phyloP scores from a whole-genome alignment of 1,140 invertebrate species.

The Drosophila prosaltans region DNA sequence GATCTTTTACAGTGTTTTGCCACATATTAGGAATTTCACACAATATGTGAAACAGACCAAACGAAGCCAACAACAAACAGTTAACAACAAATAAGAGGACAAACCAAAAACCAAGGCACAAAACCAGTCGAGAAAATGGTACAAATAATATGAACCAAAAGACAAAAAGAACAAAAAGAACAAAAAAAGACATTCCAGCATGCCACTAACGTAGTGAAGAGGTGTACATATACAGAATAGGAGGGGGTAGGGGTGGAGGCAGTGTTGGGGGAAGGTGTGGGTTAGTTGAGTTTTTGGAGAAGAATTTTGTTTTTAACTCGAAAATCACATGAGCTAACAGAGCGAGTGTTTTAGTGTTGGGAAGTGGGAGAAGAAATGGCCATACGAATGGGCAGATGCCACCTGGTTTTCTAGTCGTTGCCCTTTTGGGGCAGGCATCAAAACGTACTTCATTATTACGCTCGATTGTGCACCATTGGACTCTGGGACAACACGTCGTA shows the following conservation, averaged over 20 bases:
- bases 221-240: neutral
- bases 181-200: constrained; percentile 45
- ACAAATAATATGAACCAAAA: neutral
- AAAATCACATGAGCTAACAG: constrained; percentile 64
- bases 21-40: constrained; percentile 67
- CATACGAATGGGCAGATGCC: neutral
- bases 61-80: constrained; percentile 38
- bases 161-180: constrained; percentile 22
- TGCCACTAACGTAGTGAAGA: neutral
- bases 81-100: constrained; percentile 63
- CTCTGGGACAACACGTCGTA: constrained; percentile 24
- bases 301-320: constrained; percentile 71
- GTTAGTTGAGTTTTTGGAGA: constrained; percentile 34
- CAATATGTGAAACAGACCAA: constrained; percentile 47
- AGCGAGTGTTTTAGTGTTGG: constrained; percentile 4
- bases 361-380: neutral
- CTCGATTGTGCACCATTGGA: constrained; percentile 67
- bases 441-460: constrained; percentile 80
- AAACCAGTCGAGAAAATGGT: constrained; percentile 14
- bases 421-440: constrained; percentile 44
- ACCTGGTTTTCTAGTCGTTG: constrained; percentile 3
- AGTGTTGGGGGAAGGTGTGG: neutral
- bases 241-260: neutral
- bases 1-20: neutral
- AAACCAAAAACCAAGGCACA: constrained; percentile 42